These are phyloP conservation scores for Bufo gargarizans DNA, from an alignment of 2,113 vertebrate species.

Conservation along the genomic window DNA sequence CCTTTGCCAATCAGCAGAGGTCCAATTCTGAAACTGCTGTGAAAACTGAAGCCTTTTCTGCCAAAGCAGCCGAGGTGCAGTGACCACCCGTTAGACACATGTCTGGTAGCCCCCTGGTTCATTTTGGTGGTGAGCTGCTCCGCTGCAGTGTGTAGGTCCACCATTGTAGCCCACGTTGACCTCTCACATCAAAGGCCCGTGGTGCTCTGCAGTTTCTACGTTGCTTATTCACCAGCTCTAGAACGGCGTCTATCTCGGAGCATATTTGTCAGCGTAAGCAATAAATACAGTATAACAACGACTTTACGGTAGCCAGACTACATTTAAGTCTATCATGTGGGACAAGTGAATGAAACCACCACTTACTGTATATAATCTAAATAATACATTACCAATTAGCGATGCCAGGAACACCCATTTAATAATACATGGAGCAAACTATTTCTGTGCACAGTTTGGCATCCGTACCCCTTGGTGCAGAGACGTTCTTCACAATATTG, in stretches of 20 bases:
- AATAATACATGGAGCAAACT: constrained; percentile 54
- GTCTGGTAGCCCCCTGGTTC: too few species aligned
- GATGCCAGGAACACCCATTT: constrained; percentile 56
- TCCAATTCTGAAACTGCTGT: too few species aligned
- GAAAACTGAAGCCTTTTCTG: too few species aligned
- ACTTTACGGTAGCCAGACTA: neutral
- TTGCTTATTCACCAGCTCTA: neutral
- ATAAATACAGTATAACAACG: neutral
- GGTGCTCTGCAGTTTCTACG: too few species aligned
- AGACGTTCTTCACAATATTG: constrained; percentile 6
- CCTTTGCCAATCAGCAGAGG: too few species aligned
- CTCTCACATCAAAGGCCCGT: too few species aligned
- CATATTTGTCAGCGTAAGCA: neutral
- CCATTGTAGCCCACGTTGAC: too few species aligned
- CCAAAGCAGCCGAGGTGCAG: too few species aligned
- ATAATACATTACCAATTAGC: constrained; percentile 56
- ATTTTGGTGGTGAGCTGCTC: too few species aligned
- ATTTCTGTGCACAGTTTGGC: constrained; percentile 47
- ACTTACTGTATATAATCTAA: constrained; percentile 51
- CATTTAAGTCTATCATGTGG: constrained; percentile 29
- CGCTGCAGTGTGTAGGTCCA: too few species aligned
- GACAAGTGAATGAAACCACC: constrained; percentile 43
- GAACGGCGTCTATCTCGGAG: neutral
- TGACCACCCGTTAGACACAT: too few species aligned
- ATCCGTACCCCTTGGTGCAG: constrained; percentile 8